Conservation (phyloP, 2,888 invertebrate genomes). For the Aproaerema taeniolella region DNA sequence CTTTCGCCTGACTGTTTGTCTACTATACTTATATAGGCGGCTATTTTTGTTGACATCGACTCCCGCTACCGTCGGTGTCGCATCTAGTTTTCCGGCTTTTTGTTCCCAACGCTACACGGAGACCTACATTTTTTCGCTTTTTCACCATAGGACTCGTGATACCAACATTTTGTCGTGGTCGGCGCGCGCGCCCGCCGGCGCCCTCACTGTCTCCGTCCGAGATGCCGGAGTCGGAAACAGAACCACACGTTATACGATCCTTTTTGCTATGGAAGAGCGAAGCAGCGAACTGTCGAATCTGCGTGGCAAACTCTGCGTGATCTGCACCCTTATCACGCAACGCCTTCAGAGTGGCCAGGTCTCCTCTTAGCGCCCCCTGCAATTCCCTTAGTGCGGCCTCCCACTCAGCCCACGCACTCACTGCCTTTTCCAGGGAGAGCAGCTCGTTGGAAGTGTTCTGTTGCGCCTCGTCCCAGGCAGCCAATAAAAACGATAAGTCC, state of each 20-base stretch:
- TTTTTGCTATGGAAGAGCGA: conserved; percentile 73
- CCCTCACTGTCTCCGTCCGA: conserved; percentile 84
- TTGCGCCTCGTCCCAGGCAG: conserved; percentile 83
- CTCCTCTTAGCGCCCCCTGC: conserved; percentile 85
- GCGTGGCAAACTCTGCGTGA: conserved; percentile 74
- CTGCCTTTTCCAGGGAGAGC: conserved; percentile 82
- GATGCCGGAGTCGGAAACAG: conserved; percentile 87
- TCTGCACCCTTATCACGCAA: conserved; percentile 78
- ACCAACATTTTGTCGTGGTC: no score
- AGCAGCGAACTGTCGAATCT: conserved; percentile 78
- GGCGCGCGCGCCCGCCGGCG: conserved; percentile 81
- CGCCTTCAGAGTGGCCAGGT: conserved; percentile 67
- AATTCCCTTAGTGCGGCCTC: conserved; percentile 86
- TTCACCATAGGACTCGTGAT: no score
- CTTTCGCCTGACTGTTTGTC: no score
- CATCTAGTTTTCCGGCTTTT: no score
- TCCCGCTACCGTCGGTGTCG: no score
- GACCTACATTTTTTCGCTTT: no score
- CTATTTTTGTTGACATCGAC: no score
- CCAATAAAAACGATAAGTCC: conserved; percentile 67
- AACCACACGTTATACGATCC: conserved; percentile 78
- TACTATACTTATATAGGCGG: no score
- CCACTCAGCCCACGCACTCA: conserved; percentile 86
- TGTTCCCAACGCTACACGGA: no score
- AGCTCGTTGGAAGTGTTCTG: conserved; percentile 84